A percentile compares a stretch with the other conserved stretches of the same genome.
These are phyloP conservation scores for Netta rufina DNA, from an alignment of 2,797 vertebrate species.

Conservation along the genomic window DNA sequence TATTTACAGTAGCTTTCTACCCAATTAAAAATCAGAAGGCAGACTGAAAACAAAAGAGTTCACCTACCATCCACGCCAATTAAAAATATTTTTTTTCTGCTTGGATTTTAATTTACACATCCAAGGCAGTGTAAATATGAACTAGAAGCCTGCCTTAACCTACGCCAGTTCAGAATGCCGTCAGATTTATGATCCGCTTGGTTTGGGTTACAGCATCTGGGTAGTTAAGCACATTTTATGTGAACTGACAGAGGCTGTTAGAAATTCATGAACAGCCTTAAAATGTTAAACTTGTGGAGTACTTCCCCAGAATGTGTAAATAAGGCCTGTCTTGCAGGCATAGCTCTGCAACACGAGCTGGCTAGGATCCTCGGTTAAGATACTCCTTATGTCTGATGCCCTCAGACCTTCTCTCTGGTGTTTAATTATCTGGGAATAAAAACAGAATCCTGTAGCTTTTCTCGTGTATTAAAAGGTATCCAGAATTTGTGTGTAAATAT, in stretches of 20 bases:
- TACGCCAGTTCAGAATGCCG: neutral
- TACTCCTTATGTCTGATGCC: neutral
- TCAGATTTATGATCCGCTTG: neutral
- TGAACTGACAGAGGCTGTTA: neutral
- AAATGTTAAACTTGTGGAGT: slow-evolving; percentile 6
- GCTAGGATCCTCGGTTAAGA: neutral
- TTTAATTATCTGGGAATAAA: slow-evolving; percentile 15
- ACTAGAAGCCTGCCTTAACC: slow-evolving; percentile 12
- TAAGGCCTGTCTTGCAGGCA: neutral
- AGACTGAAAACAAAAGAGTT: slow-evolving; percentile 16
- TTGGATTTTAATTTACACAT: slow-evolving; percentile 6
- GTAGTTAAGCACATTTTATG: slow-evolving; percentile 5
- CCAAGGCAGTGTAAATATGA: slow-evolving; percentile 5
- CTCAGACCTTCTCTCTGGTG: neutral
- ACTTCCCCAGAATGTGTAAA: slow-evolving; percentile 17
- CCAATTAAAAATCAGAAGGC: slow-evolving; percentile 48
- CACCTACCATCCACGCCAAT: neutral
- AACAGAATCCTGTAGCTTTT: neutral
- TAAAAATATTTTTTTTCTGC: slow-evolving; percentile 34
- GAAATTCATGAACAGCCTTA: neutral
- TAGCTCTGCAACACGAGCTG: neutral
- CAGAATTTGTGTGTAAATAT: neutral
- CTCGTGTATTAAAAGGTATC: neutral
- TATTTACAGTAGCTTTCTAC: slow-evolving; percentile 59
- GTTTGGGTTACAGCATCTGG: neutral